Evolutionary conservation across 2,888 invertebrate genomes (phyloP), one percentile per base, ranked within the genome.

Genomic region (Lithophane semibrunnea): DNA sequence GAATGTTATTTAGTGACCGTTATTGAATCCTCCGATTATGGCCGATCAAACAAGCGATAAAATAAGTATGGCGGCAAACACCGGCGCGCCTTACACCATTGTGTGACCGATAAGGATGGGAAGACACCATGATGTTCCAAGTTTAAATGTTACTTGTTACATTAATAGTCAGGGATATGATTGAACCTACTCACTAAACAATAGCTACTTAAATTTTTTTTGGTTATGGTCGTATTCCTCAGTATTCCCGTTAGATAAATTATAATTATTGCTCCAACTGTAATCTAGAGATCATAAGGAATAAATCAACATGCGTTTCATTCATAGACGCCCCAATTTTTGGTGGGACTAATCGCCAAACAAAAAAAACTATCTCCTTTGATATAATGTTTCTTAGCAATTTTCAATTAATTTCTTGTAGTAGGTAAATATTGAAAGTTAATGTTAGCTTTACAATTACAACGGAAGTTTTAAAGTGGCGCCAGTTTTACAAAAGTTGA

Each of bases 31-130:
- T 80, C 80, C 72, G 88, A 88, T 88, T 86, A 83, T 88, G 71
- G 73, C 65, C 80, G 86, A 86, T 88, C 84, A 88, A 83, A 86
- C 80, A 88, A 75, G 56, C 52, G 88, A 88, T 88, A 88, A 86
- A 88, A 71, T 85, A 75, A 83, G 82, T 73, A 79, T 75, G 77
- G 75, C 75, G 71, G 84, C 69, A 88, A 84, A 88, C 77, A 88
- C 44, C 47, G 88, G 84, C 79, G 85, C 80, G 88, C 75, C 87
- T 84, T 76, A 56, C 73, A 61, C 86, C 78, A 83, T 88, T 87
- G 85, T 88, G 8, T 88, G 88, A 88, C 88, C 88, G 88, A 88
- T 88, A 88, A 83, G 75, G 77, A 65, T 71, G 88, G 85, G 83
- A 86, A 85, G 77, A 87, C 86, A 80, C 79, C 85, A 86, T 73